Conservation (phyloP, 1,140 invertebrate species). For the Daktulosphaira vitifoliae region DNA sequence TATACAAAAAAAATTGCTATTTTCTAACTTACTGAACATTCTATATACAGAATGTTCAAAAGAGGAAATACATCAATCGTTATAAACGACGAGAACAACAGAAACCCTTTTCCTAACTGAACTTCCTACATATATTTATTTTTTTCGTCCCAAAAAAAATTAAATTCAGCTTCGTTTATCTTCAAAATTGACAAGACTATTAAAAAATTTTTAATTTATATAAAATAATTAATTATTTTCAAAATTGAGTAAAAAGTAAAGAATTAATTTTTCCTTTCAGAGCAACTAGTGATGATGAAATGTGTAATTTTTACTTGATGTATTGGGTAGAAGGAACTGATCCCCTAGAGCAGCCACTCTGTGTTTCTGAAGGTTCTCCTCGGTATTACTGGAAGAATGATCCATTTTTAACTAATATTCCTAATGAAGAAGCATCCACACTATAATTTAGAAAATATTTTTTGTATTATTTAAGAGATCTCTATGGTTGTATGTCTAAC, state of each 20-base stretch:
- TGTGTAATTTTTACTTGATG: conserved; percentile 99
- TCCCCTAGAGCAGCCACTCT: conserved; percentile 72
- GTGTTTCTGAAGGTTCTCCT: conserved; percentile 74
- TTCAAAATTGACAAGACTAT: neutral
- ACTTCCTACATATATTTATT: too few relatives aligned
- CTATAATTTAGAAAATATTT: conserved; percentile 4
- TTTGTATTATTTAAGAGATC: too few relatives aligned
- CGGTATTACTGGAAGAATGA: conserved; percentile 64
- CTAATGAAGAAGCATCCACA: conserved; percentile 57
- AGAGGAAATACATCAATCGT: too few relatives aligned
- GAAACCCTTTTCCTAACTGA: too few relatives aligned
- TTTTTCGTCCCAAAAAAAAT: too few relatives aligned
- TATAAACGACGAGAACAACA: too few relatives aligned
- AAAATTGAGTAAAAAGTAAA: too few relatives aligned
- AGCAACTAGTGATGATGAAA: conserved; percentile 85
- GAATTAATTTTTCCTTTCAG: conserved; percentile 48
- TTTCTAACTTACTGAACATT: too few relatives aligned
- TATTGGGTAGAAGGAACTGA: conserved; percentile 85
- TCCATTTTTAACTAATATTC: conserved; percentile 62
- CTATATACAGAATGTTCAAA: too few relatives aligned
- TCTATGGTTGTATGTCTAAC: too few relatives aligned
- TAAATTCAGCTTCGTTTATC: neutral
- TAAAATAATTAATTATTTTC: too few relatives aligned
- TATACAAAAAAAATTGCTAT: too few relatives aligned
- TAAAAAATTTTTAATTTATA: neutral